Evolutionary conservation across 1,140 invertebrate genomes (phyloP).

Genomic region (Schlechtendalia chinensis): DNA sequence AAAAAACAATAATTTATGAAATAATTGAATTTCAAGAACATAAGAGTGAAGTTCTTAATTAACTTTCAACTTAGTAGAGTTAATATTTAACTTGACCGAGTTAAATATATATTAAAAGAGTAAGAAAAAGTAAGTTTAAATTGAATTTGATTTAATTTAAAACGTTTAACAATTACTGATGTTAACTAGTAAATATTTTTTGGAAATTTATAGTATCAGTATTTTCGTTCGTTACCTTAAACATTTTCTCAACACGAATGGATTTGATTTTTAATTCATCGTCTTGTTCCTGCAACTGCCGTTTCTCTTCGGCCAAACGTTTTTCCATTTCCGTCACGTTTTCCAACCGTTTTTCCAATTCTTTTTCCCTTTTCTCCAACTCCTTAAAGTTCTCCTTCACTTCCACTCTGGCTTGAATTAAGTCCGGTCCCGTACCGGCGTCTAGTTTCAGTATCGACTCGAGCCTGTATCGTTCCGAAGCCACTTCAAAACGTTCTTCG

Average conservation of each 20-base stretch:
- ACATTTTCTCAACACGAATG: constrained; percentile 43
- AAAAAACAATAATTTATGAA: too few species aligned
- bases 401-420: constrained; percentile 34
- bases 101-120: too few species aligned
- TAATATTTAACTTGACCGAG: too few species aligned
- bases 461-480: constrained; percentile 22
- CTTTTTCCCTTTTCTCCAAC: constrained; percentile 22
- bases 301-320: constrained; percentile 14
- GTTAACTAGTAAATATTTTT: too few species aligned
- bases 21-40: too few species aligned
- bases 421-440: background rate
- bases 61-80: too few species aligned
- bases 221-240: constrained; percentile 14
- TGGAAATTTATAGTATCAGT: too few species aligned
- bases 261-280: constrained; percentile 36
- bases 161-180: too few species aligned
- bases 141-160: too few species aligned
- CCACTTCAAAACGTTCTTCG: constrained; percentile 40
- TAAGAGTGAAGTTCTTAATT: too few species aligned
- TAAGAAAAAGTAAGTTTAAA: too few species aligned
- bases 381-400: constrained; percentile 20
- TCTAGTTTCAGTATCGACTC: constrained; percentile 37
- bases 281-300: background rate
- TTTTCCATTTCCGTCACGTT: constrained; percentile 16
- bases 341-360: constrained; percentile 29